Evolutionary conservation across 2,888 invertebrate species (phyloP).

Genomic region (Leptopterna dolabrata): DNA sequence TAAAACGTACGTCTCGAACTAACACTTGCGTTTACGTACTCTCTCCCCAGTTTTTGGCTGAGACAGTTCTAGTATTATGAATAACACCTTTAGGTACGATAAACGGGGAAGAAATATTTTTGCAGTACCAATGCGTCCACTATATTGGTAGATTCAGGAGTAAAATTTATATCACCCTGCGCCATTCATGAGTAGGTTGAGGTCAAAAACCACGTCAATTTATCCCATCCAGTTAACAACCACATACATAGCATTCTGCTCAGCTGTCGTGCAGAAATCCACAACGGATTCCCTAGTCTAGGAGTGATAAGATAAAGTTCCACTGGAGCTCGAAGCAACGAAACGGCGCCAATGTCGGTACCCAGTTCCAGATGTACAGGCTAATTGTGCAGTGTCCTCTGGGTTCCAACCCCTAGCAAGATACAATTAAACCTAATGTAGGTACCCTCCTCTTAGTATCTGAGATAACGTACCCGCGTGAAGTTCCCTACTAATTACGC

Average conservation of each 20-base stretch:
- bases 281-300: not conserved
- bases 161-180: no score
- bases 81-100: no score
- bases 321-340: not conserved
- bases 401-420: constrained; percentile 25
- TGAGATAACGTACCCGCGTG: constrained; percentile 48
- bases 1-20: no score
- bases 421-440: constrained; percentile 48
- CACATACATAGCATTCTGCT: not conserved
- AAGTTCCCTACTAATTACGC: constrained; percentile 51
- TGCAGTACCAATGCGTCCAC: no score
- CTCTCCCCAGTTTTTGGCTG: no score
- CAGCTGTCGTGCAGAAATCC: not conserved
- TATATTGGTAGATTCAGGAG: no score
- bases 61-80: no score
- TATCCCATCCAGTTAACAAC: no score
- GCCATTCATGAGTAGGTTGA: no score
- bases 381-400: constrained; percentile 26
- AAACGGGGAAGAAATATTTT: no score
- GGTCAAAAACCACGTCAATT: no score
- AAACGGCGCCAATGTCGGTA: constrained; percentile 39
- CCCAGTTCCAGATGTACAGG: constrained; percentile 34
- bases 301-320: not conserved
- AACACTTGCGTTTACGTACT: no score
- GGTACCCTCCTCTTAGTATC: constrained; percentile 36